Evolutionary conservation across 2,888 invertebrate species (phyloP).

Genomic region (Iselma pallidipennis): DNA sequence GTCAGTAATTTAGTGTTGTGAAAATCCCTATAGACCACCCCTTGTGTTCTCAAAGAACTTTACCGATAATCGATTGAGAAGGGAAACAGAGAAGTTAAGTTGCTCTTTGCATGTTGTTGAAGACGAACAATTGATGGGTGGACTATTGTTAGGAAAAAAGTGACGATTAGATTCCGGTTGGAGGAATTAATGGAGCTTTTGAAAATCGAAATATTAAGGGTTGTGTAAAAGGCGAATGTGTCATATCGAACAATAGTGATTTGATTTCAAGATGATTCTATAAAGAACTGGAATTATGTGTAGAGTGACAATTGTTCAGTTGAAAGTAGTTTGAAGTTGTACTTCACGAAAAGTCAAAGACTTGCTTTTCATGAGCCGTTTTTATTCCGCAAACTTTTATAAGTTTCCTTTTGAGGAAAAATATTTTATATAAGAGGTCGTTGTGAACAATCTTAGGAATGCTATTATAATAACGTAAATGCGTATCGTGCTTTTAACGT

Average conservation of each 20-base stretch:
- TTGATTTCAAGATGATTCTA: not conserved
- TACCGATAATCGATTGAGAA: constrained; percentile 25
- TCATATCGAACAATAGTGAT: not conserved
- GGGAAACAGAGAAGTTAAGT: constrained; percentile 15
- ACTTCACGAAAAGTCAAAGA: not conserved
- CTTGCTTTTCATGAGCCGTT: not conserved
- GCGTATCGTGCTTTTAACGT: constrained; percentile 16
- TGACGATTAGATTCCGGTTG: constrained; percentile 20
- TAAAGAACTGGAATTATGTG: not conserved
- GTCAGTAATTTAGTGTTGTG: constrained; percentile 17
- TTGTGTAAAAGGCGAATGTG: not conserved
- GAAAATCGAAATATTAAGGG: constrained; percentile 15
- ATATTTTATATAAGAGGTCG: not conserved
- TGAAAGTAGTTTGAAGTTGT: not conserved
- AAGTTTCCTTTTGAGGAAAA: too few relatives aligned
- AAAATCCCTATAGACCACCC: constrained; percentile 2
- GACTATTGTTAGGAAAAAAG: constrained; percentile 17
- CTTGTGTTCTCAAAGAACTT: constrained; percentile 7
- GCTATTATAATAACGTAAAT: not conserved
- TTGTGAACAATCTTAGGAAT: not conserved
- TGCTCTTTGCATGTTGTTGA: constrained; percentile 23
- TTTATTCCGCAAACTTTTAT: too few relatives aligned
- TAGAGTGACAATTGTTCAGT: not conserved
- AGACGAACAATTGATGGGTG: constrained; percentile 19
- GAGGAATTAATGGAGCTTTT: constrained; percentile 25